Conservation (phyloP, 1,140 invertebrate genomes). For the Cherax quadricarinatus region DNA sequence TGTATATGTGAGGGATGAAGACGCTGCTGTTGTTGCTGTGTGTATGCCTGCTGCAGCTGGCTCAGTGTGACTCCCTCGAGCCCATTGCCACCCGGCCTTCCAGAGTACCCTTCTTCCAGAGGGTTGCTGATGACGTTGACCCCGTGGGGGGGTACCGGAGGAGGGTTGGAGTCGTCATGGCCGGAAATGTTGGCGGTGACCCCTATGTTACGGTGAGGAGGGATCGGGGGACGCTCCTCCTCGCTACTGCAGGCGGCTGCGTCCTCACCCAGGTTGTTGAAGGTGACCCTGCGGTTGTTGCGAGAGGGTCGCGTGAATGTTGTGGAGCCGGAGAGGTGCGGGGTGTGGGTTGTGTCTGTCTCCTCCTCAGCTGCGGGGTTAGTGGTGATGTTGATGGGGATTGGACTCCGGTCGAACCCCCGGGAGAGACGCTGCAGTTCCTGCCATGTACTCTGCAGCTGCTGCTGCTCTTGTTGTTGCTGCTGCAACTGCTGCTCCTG, state of each 20-base stretch:
- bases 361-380: slow-evolving; percentile 79
- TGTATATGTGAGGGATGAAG: slow-evolving; percentile 28
- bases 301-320: slow-evolving; percentile 71
- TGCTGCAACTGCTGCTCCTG: slow-evolving; percentile 59
- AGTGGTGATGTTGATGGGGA: slow-evolving; percentile 77
- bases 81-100: not conserved
- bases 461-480: slow-evolving; percentile 32
- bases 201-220: slow-evolving; percentile 87
- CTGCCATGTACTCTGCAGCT: slow-evolving; percentile 74
- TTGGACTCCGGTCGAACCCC: slow-evolving; percentile 32
- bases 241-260: slow-evolving; percentile 73
- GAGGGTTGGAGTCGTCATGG: slow-evolving; percentile 68
- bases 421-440: slow-evolving; percentile 74
- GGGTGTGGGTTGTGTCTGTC: not conserved
- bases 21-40: slow-evolving; percentile 34
- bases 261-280: slow-evolving; percentile 69
- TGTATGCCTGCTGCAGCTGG: slow-evolving; percentile 65
- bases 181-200: slow-evolving; percentile 75
- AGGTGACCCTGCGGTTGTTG: slow-evolving; percentile 62
- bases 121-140: slow-evolving; percentile 78
- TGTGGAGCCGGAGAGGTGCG: slow-evolving; percentile 70
- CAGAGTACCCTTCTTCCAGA: slow-evolving; percentile 72
- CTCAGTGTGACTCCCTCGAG: slow-evolving; percentile 9
- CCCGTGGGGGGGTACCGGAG: slow-evolving; percentile 76
- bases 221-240: slow-evolving; percentile 90